Evolutionary conservation across 2,797 vertebrate genomes (phyloP).

Genomic region (Podarcis siculus): DNA sequence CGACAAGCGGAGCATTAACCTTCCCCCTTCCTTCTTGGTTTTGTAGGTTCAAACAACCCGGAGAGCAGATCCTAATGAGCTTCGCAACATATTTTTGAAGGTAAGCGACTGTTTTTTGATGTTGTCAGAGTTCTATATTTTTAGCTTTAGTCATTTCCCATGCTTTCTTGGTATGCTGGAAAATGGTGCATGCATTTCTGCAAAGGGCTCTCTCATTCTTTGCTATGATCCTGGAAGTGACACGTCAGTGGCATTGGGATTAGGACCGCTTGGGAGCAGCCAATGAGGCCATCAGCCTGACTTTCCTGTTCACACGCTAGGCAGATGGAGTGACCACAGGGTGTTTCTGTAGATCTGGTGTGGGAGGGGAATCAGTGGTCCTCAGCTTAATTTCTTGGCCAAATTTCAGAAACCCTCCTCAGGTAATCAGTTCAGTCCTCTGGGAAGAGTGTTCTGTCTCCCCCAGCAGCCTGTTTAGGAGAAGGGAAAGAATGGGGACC

Average conservation of each 20-base stretch:
- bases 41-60: conserved; percentile 88
- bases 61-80: conserved; percentile 90
- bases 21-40: neutral
- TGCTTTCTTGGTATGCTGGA: neutral
- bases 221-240: neutral
- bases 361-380: too few relatives aligned
- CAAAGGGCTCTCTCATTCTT: neutral
- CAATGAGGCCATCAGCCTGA: neutral
- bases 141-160: neutral
- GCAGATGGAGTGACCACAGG: neutral
- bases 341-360: neutral
- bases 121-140: neutral
- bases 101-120: conserved; percentile 77
- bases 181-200: neutral
- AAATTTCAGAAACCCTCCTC: neutral
- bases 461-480: too few relatives aligned
- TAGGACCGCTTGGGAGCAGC: neutral
- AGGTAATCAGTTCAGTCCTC: neutral
- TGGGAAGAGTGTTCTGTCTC: too few relatives aligned
- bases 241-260: neutral
- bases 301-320: neutral
- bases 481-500: neutral
- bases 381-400: neutral
- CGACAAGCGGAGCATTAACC: conserved; percentile 52
- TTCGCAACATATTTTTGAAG: conserved; percentile 92